These are phyloP conservation scores for Tetrao urogallus DNA, from an alignment of 2,113 vertebrate species.

Conservation along the genomic window DNA sequence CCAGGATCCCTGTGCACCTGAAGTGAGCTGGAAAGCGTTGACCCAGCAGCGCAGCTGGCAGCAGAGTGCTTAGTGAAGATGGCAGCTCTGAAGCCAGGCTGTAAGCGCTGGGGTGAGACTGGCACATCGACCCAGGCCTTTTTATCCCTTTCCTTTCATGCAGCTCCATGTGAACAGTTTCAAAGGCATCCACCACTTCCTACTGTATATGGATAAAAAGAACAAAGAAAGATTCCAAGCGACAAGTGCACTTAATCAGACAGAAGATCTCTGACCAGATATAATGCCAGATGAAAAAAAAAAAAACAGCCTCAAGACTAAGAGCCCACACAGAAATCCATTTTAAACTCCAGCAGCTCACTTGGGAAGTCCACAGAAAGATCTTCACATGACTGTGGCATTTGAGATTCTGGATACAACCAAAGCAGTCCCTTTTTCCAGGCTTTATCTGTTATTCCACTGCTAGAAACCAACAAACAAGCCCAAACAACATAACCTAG, in stretches of 20 bases:
- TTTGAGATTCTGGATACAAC: not conserved
- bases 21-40: fast-evolving
- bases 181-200: not conserved
- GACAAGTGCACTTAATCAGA: not conserved
- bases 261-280: not conserved
- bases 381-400: not conserved
- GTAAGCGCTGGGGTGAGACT: not conserved
- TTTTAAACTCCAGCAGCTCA: not conserved
- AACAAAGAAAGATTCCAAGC: not conserved
- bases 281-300: not conserved
- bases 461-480: not conserved
- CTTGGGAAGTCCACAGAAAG: not conserved
- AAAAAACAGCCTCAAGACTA: not conserved
- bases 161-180: not conserved
- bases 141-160: not conserved
- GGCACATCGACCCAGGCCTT: not conserved
- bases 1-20: not conserved
- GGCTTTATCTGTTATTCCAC: not conserved
- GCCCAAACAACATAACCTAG: fast-evolving
- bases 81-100: not conserved
- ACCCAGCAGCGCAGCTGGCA: not conserved
- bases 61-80: not conserved
- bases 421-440: not conserved
- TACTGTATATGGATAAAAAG: not conserved
- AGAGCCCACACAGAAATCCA: not conserved